phyloP scores from a whole-genome alignment of 1,140 invertebrate genomes.

The Megalopta genalis region DNA sequence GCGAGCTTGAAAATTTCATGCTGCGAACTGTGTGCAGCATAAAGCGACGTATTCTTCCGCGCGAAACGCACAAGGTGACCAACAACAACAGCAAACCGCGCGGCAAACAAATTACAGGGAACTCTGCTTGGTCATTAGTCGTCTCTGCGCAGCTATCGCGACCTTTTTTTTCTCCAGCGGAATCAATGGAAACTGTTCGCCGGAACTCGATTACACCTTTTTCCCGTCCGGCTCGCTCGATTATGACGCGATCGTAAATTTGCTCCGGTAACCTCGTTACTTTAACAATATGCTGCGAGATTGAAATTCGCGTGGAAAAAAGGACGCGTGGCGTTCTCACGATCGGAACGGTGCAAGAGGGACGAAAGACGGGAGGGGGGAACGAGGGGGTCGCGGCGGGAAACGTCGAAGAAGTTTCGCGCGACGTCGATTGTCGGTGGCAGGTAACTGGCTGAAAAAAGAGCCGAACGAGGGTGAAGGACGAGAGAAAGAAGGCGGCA shows the following conservation, averaged over 20 bases:
- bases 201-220: constrained; percentile 5
- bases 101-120: too few species aligned
- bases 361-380: too few species aligned
- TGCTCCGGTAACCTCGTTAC: constrained; percentile 34
- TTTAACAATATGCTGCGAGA: constrained; percentile 16
- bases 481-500: constrained; percentile 33
- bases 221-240: constrained; percentile 11
- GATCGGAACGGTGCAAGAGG: too few species aligned
- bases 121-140: too few species aligned
- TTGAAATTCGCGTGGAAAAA: constrained; percentile 28
- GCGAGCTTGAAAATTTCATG: too few species aligned
- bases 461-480: background rate
- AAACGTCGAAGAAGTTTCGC: constrained; percentile 23
- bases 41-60: too few species aligned
- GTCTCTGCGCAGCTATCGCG: background rate
- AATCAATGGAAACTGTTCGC: background rate
- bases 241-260: constrained; percentile 30
- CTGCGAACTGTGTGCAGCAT: too few species aligned
- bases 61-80: too few species aligned
- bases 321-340: background rate
- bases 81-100: too few species aligned
- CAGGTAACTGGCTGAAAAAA: constrained; percentile 52
- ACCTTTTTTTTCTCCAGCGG: background rate
- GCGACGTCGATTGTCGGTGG: constrained; percentile 49
- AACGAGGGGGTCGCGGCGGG: too few species aligned